Conservation (phyloP, 2,888 invertebrate species). For the Adelognathus sp. region DNA sequence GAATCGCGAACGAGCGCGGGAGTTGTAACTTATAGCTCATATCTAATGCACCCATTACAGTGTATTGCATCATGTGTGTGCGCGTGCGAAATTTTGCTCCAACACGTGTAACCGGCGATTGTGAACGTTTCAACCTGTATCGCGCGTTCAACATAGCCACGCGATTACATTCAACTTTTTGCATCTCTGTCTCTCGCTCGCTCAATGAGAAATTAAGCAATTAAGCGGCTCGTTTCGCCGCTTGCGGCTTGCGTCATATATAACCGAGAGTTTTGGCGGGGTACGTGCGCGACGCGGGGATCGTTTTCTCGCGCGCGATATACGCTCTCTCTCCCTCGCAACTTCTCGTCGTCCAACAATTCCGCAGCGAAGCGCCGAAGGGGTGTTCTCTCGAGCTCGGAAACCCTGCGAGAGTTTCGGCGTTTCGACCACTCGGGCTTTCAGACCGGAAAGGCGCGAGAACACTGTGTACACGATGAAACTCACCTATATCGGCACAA, state of each 20-base stretch:
- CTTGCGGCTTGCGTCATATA: conserved; percentile 37
- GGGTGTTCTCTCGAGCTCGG: neutral
- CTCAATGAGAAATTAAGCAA: conserved; percentile 79
- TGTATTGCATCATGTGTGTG: neutral
- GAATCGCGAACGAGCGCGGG: conserved; percentile 39
- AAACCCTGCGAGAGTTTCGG: neutral
- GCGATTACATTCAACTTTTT: conserved; percentile 14
- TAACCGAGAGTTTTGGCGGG: conserved; percentile 38
- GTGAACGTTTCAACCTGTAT: conserved; percentile 71
- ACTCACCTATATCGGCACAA: conserved; percentile 9
- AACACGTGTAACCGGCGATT: neutral
- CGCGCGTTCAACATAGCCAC: neutral
- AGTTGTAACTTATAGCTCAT: conserved; percentile 29
- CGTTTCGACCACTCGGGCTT: neutral
- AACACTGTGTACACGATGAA: neutral
- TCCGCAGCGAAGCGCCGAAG: neutral
- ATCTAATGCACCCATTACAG: neutral
- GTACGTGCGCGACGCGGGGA: no score
- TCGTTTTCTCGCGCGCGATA: conserved; percentile 2
- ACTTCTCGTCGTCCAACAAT: neutral
- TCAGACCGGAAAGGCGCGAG: conserved; percentile 26
- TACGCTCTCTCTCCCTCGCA: neutral
- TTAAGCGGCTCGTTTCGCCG: conserved; percentile 67
- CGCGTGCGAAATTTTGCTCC: neutral
- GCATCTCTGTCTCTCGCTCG: conserved; percentile 16